phyloP scores from a whole-genome alignment of 2,113 vertebrate species.

The Platysternon megacephalum region DNA sequence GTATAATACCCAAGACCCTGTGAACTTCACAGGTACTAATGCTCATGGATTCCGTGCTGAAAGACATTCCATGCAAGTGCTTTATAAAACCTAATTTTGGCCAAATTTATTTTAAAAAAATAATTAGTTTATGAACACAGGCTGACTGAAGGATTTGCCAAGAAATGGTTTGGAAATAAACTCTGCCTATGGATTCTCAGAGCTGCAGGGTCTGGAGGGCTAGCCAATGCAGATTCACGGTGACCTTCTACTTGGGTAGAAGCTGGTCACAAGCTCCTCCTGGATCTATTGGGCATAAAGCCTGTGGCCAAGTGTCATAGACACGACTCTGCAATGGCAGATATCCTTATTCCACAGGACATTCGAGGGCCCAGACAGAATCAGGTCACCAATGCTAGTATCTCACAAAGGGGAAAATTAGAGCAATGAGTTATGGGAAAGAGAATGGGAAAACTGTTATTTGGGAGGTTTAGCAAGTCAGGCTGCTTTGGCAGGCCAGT shows the following conservation, averaged over 20 bases:
- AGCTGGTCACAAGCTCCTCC: background rate
- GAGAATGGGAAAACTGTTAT: background rate
- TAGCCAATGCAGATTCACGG: background rate
- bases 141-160: background rate
- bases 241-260: background rate
- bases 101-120: background rate
- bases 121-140: background rate
- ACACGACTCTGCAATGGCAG: background rate
- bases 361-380: background rate
- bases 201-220: background rate
- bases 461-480: background rate
- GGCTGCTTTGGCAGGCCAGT: background rate
- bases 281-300: background rate
- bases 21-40: background rate
- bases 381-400: background rate
- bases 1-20: background rate
- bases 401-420: background rate
- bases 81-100: background rate
- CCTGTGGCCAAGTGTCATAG: background rate
- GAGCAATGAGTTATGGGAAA: background rate
- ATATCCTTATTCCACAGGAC: background rate
- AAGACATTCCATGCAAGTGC: background rate
- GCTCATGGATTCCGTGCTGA: too few species aligned
- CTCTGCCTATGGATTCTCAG: background rate
- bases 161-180: background rate